Percentiles rank a stretch among this genome's conserved stretches.
Evolutionary conservation across 2,113 vertebrate species (phyloP).

Genomic region (Vombatus ursinus): DNA sequence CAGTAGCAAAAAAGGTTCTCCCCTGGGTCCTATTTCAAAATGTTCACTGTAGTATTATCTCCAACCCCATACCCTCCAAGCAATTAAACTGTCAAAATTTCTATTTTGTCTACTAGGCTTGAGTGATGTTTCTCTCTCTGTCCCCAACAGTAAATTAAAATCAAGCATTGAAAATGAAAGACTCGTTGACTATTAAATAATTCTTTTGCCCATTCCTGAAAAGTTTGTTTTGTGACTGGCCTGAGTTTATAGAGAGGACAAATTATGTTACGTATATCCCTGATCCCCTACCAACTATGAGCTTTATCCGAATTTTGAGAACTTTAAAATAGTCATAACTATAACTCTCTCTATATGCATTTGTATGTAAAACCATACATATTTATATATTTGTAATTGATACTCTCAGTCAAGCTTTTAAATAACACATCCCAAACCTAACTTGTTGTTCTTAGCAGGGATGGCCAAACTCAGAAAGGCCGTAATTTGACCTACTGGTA

Average conservation of each 20-base stretch:
- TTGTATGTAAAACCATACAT: no score
- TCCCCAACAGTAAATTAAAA: conserved; percentile 25
- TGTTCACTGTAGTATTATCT: not conserved
- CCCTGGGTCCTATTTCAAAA: conserved; percentile 9
- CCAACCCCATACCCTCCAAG: conserved; percentile 7
- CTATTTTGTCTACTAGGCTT: not conserved
- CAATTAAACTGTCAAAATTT: conserved; percentile 40
- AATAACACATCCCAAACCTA: not conserved
- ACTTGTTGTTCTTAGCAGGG: not conserved
- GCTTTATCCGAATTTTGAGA: not conserved
- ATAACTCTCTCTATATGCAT: not conserved
- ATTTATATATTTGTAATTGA: not conserved
- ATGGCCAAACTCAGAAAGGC: not conserved
- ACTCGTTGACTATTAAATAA: not conserved
- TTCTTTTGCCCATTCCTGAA: not conserved
- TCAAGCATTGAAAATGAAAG: conserved; percentile 10
- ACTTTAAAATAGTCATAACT: conserved; percentile 7
- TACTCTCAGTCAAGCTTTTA: conserved; percentile 12
- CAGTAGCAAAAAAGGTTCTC: not conserved
- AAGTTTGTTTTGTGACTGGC: conserved; percentile 3
- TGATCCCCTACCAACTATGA: not conserved
- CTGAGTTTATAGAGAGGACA: not conserved
- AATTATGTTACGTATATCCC: not conserved
- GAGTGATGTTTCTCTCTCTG: not conserved
- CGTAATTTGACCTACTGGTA: not conserved